phyloP scores from a whole-genome alignment of 2,797 vertebrate genomes.

The Bovichtus variegatus region DNA sequence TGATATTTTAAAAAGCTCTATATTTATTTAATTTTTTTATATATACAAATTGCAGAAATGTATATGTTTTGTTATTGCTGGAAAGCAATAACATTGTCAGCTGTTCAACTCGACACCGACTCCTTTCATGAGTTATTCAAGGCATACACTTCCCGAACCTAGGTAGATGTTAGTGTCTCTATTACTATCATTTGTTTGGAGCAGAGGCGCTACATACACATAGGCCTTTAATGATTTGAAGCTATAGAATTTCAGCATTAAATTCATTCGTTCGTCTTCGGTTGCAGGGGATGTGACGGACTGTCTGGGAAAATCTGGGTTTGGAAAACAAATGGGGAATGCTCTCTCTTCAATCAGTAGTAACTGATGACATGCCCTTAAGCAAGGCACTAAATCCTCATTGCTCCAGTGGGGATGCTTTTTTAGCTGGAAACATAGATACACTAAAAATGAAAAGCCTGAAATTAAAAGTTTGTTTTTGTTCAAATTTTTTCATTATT shows the following conservation, averaged over 20 bases:
- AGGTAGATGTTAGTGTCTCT: neutral
- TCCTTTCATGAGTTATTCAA: neutral
- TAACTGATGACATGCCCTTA: conserved; percentile 20
- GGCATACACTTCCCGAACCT: neutral
- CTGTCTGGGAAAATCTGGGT: neutral
- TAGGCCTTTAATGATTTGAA: neutral
- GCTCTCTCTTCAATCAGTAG: conserved; percentile 1
- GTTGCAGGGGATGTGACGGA: neutral
- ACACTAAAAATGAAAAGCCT: neutral
- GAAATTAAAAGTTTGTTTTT: too few species aligned
- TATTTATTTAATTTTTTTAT: neutral
- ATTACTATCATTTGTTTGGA: neutral
- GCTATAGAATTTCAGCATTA: neutral
- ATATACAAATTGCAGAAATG: neutral
- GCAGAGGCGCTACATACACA: neutral
- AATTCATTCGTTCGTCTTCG: neutral
- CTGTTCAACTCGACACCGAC: neutral
- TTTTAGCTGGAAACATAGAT: neutral
- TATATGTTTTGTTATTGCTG: neutral
- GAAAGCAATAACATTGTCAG: neutral
- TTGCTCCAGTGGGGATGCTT: neutral
- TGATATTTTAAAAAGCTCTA: neutral
- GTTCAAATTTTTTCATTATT: too few species aligned
- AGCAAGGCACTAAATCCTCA: conserved; percentile 2
- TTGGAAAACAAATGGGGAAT: conserved; percentile 20